Evolutionary conservation across 2,888 invertebrate species (phyloP), one percentile per base, ranked within the genome.

Genomic region (Eupithecia vulgata): DNA sequence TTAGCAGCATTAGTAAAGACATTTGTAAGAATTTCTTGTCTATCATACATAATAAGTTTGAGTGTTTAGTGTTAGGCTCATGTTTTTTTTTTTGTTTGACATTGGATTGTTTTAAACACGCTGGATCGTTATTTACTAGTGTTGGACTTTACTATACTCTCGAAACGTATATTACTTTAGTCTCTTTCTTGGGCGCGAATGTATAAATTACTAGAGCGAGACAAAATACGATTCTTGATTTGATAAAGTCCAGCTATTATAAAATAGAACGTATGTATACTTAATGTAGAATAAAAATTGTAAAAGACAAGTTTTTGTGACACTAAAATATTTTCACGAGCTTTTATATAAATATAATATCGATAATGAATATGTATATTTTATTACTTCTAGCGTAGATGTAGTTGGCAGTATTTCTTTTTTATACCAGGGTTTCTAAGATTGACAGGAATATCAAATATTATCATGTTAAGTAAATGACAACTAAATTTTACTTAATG

Each of bases 1-100:
- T 84, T 86, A 91, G 94, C 93, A 93, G 93, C 94, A 94, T 80
- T 86, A 86, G 90, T 91, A 94, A 94, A 94, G 94, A 94, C 94
- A 94, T 90, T 83, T 80, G 79, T 87, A 86, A 83, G 83, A 81
- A 88, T 83, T 84, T 86, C 85, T 84, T 72, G 75, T 70, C 75
- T 82, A 85, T 82, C 85, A 34, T 34, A 37, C 85, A 34, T 34
- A 37, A 62, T 90, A 90, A 86, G 87, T 87, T 76, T 88, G 90
- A 81, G 90, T 92, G 91, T 89, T 84, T 91, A 88, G 87, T 70
- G 40, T 81, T 90, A 88, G 88, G 85, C 83, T 73, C 72, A 78
- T 77, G 77, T 78, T 77, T 82, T 30, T 77, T 82, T 30, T 42
- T 81, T 79, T 82, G 78, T 83, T 81, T 76, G 81, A 76, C 79